phyloP scores from a whole-genome alignment of 2,113 vertebrate genomes.

The Ammodytes dubius region DNA sequence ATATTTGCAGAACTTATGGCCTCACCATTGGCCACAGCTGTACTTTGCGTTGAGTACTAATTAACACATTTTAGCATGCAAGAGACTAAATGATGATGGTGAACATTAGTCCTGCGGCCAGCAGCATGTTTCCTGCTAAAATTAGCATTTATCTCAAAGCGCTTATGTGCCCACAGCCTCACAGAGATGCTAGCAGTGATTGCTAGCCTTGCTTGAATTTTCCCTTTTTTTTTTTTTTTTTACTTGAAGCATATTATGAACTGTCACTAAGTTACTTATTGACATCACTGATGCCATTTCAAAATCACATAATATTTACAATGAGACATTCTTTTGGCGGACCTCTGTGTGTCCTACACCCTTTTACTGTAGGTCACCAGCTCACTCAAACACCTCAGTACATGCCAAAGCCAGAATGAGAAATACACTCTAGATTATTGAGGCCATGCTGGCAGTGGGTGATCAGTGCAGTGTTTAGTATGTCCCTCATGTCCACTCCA shows the following conservation, averaged over 20 bases:
- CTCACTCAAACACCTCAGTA: constrained; percentile 28
- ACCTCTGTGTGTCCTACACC: background rate
- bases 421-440: constrained; percentile 40
- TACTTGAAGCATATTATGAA: background rate
- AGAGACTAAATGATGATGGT: background rate
- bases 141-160: background rate
- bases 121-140: background rate
- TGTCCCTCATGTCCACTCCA: constrained; percentile 66
- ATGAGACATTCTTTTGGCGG: background rate
- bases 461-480: constrained; percentile 60
- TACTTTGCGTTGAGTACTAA: background rate
- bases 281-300: background rate
- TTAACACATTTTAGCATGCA: background rate
- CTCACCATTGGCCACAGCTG: background rate
- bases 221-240: background rate
- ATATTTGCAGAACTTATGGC: background rate
- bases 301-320: background rate
- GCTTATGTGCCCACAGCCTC: background rate
- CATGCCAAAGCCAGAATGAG: constrained; percentile 36
- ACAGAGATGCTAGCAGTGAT: background rate
- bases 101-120: background rate
- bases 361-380: background rate
- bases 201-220: background rate
- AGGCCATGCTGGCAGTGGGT: constrained; percentile 51
- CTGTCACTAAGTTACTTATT: background rate